phyloP scores from a whole-genome alignment of 2,797 vertebrate genomes.

The Stomatorhinus walkeri region DNA sequence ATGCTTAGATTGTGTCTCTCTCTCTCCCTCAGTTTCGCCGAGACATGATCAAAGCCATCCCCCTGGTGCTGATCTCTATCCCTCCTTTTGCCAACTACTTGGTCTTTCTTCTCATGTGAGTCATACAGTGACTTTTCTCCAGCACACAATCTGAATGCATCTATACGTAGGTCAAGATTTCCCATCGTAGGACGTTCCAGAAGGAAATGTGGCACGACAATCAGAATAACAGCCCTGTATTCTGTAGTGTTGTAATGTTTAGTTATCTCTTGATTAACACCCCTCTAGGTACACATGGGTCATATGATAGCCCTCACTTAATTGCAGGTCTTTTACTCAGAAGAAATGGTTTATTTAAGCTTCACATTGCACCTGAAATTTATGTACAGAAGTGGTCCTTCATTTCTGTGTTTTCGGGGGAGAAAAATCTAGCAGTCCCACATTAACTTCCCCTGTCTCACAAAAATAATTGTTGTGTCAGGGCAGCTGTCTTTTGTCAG shows the following conservation, averaged over 20 bases:
- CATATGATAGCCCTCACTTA: neutral
- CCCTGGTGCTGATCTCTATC: conserved; percentile 73
- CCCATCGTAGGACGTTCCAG: neutral
- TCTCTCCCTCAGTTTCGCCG: conserved; percentile 68
- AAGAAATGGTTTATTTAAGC: neutral
- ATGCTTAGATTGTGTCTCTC: neutral
- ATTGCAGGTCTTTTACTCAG: neutral
- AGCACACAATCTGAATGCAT: neutral
- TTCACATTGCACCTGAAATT: neutral
- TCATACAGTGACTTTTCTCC: conserved; percentile 29
- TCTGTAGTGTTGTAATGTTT: neutral
- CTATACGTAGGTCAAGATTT: neutral
- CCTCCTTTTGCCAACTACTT: conserved; percentile 93
- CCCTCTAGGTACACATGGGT: neutral
- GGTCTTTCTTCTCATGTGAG: conserved; percentile 88
- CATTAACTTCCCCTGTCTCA: neutral
- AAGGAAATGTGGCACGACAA: neutral
- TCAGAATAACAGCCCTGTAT: neutral
- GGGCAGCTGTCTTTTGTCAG: neutral
- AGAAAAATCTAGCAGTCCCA: neutral
- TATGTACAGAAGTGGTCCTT: neutral
- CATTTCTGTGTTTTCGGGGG: neutral
- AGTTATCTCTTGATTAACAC: neutral
- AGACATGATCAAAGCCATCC: conserved; percentile 76
- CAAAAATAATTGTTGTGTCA: neutral